phyloP scores from a whole-genome alignment of 1,140 invertebrate species.

The Drosophila aff. region DNA sequence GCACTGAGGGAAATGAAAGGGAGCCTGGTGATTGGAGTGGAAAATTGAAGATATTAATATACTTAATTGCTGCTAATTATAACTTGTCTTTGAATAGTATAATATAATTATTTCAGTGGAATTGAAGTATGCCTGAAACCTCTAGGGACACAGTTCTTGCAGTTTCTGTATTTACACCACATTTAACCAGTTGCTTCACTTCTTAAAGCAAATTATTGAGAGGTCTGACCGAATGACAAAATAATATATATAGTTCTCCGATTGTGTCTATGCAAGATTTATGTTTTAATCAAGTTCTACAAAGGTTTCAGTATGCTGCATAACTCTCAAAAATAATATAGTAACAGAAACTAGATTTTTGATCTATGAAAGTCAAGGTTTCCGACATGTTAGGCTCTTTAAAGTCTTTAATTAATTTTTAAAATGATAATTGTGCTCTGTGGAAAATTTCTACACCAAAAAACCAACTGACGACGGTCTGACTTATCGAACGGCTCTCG shows the following conservation, averaged over 20 bases:
- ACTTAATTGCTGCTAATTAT: not conserved
- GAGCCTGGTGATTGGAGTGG: not conserved
- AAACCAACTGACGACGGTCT: constrained; percentile 2
- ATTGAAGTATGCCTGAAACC: not conserved
- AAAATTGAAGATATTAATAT: no score
- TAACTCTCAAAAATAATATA: not conserved
- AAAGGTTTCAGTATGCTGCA: not conserved
- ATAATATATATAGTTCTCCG: not conserved
- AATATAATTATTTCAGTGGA: not conserved
- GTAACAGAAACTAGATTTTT: not conserved
- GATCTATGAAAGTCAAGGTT: not conserved
- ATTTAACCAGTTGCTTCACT: not conserved
- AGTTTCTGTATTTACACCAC: not conserved
- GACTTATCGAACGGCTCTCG: constrained; percentile 22
- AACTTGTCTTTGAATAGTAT: not conserved
- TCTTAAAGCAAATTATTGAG: not conserved
- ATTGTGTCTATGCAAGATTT: no score
- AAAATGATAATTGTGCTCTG: not conserved
- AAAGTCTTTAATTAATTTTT: not conserved
- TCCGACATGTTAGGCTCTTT: not conserved
- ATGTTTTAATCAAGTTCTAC: not conserved
- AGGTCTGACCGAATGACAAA: not conserved
- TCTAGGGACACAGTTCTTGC: accelerated
- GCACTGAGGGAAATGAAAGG: not conserved
- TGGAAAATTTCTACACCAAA: constrained; percentile 6